Percentiles rank a stretch among this genome's conserved stretches.
Evolutionary conservation across 2,888 invertebrate genomes (phyloP).

Genomic region (Phyllotreta striolata): DNA sequence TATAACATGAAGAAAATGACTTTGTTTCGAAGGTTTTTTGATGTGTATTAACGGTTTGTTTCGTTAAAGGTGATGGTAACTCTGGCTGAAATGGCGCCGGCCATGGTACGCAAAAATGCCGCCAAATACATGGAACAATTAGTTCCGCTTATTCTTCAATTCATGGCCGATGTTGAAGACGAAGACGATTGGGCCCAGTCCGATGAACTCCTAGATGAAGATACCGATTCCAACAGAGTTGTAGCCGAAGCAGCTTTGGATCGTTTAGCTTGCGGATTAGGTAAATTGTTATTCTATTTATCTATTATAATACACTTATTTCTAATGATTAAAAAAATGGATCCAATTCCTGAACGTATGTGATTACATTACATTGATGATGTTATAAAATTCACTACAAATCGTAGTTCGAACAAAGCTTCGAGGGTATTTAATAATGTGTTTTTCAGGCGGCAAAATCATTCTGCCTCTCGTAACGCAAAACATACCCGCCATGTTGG

Average conservation of each 20-base stretch:
- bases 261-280: conserved; percentile 95
- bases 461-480: conserved; percentile 87
- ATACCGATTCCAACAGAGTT: conserved; percentile 93
- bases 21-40: not conserved
- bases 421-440: not conserved
- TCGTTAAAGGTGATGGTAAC: conserved; percentile 73
- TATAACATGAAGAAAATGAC: not conserved
- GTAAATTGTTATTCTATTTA: conserved; percentile 61
- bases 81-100: conserved; percentile 92
- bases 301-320: conserved; percentile 1
- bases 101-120: conserved; percentile 94
- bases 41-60: not conserved
- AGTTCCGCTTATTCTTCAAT: conserved; percentile 86
- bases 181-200: conserved; percentile 88
- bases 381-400: not conserved
- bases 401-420: no score
- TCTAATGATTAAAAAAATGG: conserved; percentile 34
- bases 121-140: conserved; percentile 81
- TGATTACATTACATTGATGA: conserved; percentile 20
- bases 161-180: conserved; percentile 96
- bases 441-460: conserved; percentile 66
- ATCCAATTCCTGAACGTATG: conserved; percentile 26
- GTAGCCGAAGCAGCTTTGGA: conserved; percentile 97
- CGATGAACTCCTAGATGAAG: conserved; percentile 90
- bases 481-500: conserved; percentile 86